Percentiles rank a stretch among this genome's conserved stretches.
Conservation (phyloP, 2,797 vertebrate genomes). For the Otolemur crassicaudatus region DNA sequence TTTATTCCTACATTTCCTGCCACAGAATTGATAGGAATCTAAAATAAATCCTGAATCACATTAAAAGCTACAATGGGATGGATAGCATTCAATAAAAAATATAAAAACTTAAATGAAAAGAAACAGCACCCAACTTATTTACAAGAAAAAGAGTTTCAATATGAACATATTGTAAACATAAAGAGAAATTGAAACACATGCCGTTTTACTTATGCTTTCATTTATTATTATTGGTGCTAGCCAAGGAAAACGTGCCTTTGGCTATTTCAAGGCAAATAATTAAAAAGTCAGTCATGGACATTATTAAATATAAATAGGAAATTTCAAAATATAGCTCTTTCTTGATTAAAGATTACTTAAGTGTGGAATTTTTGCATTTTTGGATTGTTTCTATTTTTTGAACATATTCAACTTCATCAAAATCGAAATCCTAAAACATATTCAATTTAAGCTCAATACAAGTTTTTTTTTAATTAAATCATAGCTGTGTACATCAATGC, state of each 20-base stretch:
- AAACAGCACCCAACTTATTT: slow-evolving; percentile 68
- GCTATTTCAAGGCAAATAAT: slow-evolving; percentile 75
- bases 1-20: slow-evolving; percentile 66
- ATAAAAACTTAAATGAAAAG: slow-evolving; percentile 75
- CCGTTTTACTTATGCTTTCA: slow-evolving; percentile 77
- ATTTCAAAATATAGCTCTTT: slow-evolving; percentile 12
- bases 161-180: slow-evolving; percentile 69
- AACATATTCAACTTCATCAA: not conserved
- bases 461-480: not conserved
- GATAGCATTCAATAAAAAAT: slow-evolving; percentile 67
- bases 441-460: slow-evolving; percentile 3
- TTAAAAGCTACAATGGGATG: slow-evolving; percentile 67
- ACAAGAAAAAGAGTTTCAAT: slow-evolving; percentile 66
- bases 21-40: slow-evolving; percentile 65
- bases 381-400: not conserved
- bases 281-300: slow-evolving; percentile 67
- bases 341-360: not conserved
- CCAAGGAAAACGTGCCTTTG: slow-evolving; percentile 73
- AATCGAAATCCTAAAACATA: not conserved
- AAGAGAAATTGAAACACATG: slow-evolving; percentile 65
- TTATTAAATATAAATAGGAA: slow-evolving; percentile 47
- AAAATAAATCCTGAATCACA: slow-evolving; percentile 72
- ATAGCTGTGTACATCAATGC: too few species aligned
- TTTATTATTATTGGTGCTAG: slow-evolving; percentile 70
- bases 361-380: not conserved